Evolutionary conservation across 2,888 invertebrate species (phyloP).

Genomic region (Bedellia somnulentella): DNA sequence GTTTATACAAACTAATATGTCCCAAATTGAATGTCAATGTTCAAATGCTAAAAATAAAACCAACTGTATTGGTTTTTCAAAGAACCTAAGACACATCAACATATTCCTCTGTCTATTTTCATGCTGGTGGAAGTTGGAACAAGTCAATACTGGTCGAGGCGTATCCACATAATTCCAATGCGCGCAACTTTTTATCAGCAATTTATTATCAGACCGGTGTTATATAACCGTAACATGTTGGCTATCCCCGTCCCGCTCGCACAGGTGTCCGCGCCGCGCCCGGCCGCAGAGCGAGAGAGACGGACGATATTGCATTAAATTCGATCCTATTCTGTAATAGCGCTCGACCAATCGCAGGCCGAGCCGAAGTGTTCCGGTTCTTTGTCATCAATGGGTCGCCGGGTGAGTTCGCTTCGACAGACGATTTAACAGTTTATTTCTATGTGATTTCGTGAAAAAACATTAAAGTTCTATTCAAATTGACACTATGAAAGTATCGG

Average conservation of each 20-base stretch:
- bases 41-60: background rate
- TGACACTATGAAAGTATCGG: too few species aligned
- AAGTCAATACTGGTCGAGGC: too few species aligned
- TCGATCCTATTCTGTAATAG: conserved; percentile 49
- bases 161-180: conserved; percentile 24
- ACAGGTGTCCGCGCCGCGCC: conserved; percentile 13
- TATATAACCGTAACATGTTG: conserved; percentile 43
- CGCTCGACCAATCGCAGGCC: conserved; percentile 64
- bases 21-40: background rate
- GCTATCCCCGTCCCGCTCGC: conserved; percentile 24
- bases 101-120: too few species aligned
- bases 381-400: conserved; percentile 73
- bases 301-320: conserved; percentile 38
- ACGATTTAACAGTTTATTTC: conserved; percentile 27
- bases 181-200: conserved; percentile 51
- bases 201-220: conserved; percentile 49
- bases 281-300: conserved; percentile 23
- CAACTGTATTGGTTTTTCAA: background rate
- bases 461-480: too few species aligned
- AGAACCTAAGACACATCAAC: conserved; percentile 3
- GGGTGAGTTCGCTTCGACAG: conserved; percentile 61
- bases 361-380: conserved; percentile 65
- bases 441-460: conserved; percentile 10
- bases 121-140: too few species aligned
- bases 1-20: too few species aligned